Percentiles rank a stretch among this genome's conserved stretches.
Evolutionary conservation across 2,113 vertebrate species (phyloP).

Genomic region (Cheirogaleus medius): DNA sequence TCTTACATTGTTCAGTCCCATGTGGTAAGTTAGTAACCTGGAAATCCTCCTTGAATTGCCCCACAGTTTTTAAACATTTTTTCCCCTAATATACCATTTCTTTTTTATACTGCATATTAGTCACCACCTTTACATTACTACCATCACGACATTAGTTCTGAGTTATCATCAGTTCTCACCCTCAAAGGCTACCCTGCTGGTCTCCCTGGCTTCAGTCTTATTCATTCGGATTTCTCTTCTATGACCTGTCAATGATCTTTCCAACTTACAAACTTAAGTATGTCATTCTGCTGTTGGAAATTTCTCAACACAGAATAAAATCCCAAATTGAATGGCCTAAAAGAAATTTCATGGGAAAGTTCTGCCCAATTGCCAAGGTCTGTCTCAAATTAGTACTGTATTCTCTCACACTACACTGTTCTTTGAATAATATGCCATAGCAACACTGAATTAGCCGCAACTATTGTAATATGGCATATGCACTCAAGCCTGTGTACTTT

Average conservation of each 20-base stretch:
- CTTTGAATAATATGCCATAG: neutral
- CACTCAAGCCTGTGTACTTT: neutral
- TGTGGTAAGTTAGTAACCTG: neutral
- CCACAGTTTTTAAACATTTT: neutral
- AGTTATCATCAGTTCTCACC: neutral
- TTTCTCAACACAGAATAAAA: neutral
- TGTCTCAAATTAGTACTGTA: neutral
- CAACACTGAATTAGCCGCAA: neutral
- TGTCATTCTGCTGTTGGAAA: neutral
- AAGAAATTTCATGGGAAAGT: neutral
- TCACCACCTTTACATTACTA: neutral
- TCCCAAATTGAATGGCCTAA: neutral
- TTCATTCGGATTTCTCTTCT: neutral
- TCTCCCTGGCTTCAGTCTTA: neutral
- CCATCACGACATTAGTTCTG: neutral
- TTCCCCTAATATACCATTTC: neutral
- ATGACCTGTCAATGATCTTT: neutral
- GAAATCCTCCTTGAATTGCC: neutral
- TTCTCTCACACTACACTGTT: neutral
- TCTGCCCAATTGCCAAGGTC: neutral
- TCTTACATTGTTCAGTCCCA: neutral
- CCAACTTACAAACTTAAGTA: neutral
- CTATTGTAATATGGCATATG: neutral
- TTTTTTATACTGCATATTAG: neutral
- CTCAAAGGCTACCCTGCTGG: neutral